phyloP scores from a whole-genome alignment of 2,797 vertebrate genomes.

The Acrocephalus scirpaceus region DNA sequence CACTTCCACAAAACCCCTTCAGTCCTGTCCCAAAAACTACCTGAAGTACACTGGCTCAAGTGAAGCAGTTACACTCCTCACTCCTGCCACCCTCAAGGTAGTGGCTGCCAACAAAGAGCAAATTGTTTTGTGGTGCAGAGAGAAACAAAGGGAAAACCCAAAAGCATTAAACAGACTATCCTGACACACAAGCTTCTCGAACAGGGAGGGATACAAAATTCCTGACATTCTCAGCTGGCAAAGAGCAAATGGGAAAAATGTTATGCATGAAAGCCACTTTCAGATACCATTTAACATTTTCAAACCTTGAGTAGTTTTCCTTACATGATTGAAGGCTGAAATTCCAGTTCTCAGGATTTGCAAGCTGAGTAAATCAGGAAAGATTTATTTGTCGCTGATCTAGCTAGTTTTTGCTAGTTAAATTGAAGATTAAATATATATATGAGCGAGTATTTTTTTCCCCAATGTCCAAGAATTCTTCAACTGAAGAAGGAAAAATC shows the following conservation, averaged over 20 bases:
- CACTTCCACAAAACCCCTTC: not conserved
- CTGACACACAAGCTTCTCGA: not conserved
- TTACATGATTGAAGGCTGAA: not conserved
- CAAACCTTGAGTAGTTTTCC: not conserved
- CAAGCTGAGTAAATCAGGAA: not conserved
- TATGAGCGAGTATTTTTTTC: not conserved
- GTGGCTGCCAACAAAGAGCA: not conserved
- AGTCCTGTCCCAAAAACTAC: not conserved
- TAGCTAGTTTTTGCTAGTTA: not conserved
- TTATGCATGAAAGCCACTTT: conserved; percentile 28
- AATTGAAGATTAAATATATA: not conserved
- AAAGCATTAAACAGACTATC: not conserved
- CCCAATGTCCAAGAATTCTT: not conserved
- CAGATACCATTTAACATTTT: not conserved
- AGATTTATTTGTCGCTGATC: not conserved
- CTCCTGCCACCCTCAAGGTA: not conserved
- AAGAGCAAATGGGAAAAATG: conserved; percentile 55
- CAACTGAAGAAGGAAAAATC: not conserved
- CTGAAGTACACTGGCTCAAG: not conserved
- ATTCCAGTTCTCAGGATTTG: not conserved
- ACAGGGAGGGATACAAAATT: conserved; percentile 47
- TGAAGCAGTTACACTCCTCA: not conserved
- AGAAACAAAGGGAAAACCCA: not conserved
- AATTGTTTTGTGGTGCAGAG: not conserved
- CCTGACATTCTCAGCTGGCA: conserved; percentile 68